Percentiles rank a stretch among this genome's conserved stretches.
phyloP scores from a whole-genome alignment of 2,888 invertebrate genomes.

The Mystacides longicornis region DNA sequence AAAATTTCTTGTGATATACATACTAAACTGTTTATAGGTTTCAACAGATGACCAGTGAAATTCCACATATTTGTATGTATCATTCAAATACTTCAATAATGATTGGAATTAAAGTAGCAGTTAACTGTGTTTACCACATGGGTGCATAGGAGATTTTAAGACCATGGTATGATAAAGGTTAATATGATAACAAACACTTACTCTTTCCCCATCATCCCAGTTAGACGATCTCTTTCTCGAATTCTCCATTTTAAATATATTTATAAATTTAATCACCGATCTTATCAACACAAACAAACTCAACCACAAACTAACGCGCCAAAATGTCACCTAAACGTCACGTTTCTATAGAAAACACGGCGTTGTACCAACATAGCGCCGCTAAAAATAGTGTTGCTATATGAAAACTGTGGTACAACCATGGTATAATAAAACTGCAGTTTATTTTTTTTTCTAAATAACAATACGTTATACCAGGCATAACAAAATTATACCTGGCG shows the following conservation, averaged over 20 bases:
- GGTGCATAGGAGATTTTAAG: too few relatives aligned
- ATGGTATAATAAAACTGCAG: not conserved
- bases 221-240: not conserved
- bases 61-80: not conserved
- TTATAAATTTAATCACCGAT: not conserved
- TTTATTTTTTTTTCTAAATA: not conserved
- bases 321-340: not conserved
- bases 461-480: not conserved
- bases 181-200: constrained; percentile 1
- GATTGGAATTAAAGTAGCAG: too few relatives aligned
- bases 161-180: too few relatives aligned
- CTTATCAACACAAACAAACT: not conserved
- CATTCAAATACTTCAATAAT: not conserved
- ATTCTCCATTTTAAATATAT: not conserved
- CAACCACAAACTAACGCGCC: not conserved
- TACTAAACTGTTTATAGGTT: not conserved
- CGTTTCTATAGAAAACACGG: not conserved
- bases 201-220: constrained; percentile 3
- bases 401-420: not conserved
- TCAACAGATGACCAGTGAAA: not conserved
- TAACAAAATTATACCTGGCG: not conserved
- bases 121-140: too few relatives aligned
- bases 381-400: not conserved
- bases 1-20: not conserved
- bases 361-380: not conserved